Percentiles rank a stretch among this genome's conserved stretches.
Conservation (phyloP, 1,140 invertebrate genomes). For the Antheraea mylitta region DNA sequence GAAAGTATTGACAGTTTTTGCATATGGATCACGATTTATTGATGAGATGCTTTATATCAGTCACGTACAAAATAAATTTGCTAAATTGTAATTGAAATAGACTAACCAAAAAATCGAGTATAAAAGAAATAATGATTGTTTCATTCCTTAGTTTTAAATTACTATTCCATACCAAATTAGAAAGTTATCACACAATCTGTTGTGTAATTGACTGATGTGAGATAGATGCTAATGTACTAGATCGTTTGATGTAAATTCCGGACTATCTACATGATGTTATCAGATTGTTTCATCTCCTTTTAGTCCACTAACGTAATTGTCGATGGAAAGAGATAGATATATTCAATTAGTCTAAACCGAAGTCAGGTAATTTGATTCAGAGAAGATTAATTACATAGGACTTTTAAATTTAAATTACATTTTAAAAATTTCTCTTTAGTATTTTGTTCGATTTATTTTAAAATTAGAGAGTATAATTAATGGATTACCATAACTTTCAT, state of each 20-base stretch:
- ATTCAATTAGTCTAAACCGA: not conserved
- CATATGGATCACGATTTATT: too few relatives aligned
- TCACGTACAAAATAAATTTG: too few relatives aligned
- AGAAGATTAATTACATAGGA: not conserved
- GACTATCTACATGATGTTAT: constrained; percentile 13
- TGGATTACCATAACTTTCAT: too few relatives aligned
- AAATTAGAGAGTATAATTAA: too few relatives aligned
- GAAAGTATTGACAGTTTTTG: too few relatives aligned
- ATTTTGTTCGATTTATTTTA: too few relatives aligned
- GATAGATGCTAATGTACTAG: constrained; percentile 19
- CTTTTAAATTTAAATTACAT: not conserved
- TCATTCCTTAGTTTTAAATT: not conserved
- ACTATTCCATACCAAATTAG: not conserved
- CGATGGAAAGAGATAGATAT: constrained; percentile 3
- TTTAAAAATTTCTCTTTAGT: too few relatives aligned
- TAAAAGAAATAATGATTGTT: too few relatives aligned
- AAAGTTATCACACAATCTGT: constrained; percentile 16
- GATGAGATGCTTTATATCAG: too few relatives aligned
- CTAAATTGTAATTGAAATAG: too few relatives aligned
- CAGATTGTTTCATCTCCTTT: constrained; percentile 13
- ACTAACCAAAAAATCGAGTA: too few relatives aligned
- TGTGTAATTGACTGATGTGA: constrained; percentile 23
- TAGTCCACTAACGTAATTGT: not conserved
- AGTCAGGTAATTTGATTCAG: not conserved
- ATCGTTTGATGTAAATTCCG: constrained; percentile 19